Conservation (phyloP, 2,888 invertebrate genomes). For the Ectemnius continuus region DNA sequence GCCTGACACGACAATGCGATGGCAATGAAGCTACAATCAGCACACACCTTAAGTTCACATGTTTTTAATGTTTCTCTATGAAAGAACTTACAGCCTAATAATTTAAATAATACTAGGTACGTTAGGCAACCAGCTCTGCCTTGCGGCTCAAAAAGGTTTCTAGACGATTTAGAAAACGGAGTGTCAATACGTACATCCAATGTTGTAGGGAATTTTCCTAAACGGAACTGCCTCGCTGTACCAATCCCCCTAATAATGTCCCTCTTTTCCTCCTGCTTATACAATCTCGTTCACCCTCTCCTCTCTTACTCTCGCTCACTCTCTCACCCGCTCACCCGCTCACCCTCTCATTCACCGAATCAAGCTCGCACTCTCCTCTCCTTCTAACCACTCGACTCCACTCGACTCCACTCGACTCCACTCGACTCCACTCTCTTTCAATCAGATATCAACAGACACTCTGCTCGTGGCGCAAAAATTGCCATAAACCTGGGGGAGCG, state of each 20-base stretch:
- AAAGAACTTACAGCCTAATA: constrained; percentile 71
- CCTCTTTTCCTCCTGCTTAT: constrained; percentile 4
- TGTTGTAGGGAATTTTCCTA: constrained; percentile 69
- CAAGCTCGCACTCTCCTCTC: constrained; percentile 7
- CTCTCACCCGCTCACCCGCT: no score
- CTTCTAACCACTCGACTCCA: no score
- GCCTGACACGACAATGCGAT: constrained; percentile 77
- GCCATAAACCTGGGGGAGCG: no score
- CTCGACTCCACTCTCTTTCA: no score
- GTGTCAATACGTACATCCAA: constrained; percentile 75
- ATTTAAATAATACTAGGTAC: constrained; percentile 60
- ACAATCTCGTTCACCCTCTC: constrained; percentile 3
- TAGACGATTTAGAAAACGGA: constrained; percentile 66
- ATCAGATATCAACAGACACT: no score
- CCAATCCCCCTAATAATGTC: constrained; percentile 61
- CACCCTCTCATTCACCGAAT: constrained; percentile 32
- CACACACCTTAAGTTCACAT: constrained; percentile 75
- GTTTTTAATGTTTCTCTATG: constrained; percentile 63
- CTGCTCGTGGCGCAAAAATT: no score
- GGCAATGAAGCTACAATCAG: constrained; percentile 77
- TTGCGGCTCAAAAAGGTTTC: constrained; percentile 49
- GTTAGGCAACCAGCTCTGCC: constrained; percentile 51
- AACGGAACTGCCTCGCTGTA: constrained; percentile 66
- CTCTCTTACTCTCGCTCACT: no score
- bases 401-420: no score